Percentiles rank a stretch among this genome's conserved stretches.
Conservation (phyloP, 2,888 invertebrate species). For the Eristalis intricaria region DNA sequence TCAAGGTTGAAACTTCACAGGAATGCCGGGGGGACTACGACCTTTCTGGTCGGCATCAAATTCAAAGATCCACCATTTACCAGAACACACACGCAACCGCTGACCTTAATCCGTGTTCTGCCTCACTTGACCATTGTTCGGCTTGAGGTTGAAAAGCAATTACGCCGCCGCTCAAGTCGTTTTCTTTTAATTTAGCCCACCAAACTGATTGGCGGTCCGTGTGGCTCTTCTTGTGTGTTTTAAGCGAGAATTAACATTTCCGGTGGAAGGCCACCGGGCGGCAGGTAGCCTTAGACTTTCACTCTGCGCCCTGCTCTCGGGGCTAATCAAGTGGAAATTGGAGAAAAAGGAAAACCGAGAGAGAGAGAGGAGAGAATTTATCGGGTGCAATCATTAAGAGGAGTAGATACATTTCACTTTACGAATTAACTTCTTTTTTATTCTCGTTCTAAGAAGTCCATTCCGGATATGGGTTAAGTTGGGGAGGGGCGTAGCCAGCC, state of each 20-base stretch:
- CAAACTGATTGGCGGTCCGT: not conserved
- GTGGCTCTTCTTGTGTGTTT: not conserved
- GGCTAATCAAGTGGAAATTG: not conserved
- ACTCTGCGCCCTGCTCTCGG: not conserved
- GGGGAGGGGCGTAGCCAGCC: not conserved
- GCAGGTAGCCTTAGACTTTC: not conserved
- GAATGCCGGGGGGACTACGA: not conserved
- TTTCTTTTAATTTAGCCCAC: not conserved
- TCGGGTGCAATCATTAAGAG: not conserved
- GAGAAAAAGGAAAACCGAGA: not conserved
- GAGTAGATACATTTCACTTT: not conserved
- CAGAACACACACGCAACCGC: not conserved
- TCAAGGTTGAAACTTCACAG: not conserved
- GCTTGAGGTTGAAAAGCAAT: not conserved
- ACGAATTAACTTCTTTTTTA: not conserved
- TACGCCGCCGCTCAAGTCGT: not conserved
- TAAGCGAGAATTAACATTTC: constrained; percentile 1
- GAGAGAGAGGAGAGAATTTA: not conserved
- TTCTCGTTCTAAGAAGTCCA: not conserved
- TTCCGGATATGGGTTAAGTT: not conserved
- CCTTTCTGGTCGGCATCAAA: not conserved
- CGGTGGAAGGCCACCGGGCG: not conserved
- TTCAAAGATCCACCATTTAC: not conserved
- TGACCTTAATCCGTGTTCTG: not conserved
- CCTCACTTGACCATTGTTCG: not conserved